Percentiles rank a stretch among this genome's conserved stretches.
These are phyloP conservation scores for Sclerurus mexicanus DNA, from an alignment of 2,113 vertebrate species.

Conservation along the genomic window DNA sequence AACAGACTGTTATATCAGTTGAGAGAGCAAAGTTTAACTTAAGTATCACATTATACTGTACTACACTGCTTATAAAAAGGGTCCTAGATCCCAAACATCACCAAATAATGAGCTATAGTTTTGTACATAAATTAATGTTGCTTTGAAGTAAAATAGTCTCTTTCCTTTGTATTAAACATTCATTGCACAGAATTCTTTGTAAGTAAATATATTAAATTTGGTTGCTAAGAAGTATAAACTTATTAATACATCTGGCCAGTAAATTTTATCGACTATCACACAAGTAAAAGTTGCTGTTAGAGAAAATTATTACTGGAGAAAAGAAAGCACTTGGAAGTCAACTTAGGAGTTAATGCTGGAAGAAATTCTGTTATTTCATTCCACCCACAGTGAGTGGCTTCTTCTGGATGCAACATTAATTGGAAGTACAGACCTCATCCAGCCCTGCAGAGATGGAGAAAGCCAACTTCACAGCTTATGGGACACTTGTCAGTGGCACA, in stretches of 20 bases:
- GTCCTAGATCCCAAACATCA: conserved; percentile 16
- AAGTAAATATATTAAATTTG: conserved; percentile 72
- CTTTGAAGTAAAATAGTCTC: conserved; percentile 65
- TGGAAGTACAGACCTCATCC: conserved; percentile 35
- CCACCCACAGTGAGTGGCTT: neutral
- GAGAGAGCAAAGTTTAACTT: conserved; percentile 29
- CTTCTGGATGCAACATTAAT: conserved; percentile 45
- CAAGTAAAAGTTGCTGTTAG: conserved; percentile 3
- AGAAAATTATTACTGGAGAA: conserved; percentile 42
- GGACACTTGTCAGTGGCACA: neutral
- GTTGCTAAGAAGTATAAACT: conserved; percentile 66
- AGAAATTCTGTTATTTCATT: neutral
- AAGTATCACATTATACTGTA: conserved; percentile 36
- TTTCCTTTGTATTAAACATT: conserved; percentile 58
- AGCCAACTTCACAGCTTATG: neutral
- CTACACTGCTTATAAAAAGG: conserved; percentile 51
- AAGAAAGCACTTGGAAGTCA: conserved; percentile 48
- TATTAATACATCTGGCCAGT: conserved; percentile 43
- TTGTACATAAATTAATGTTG: conserved; percentile 64
- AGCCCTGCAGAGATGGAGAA: conserved; percentile 17
- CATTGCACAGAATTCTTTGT: conserved; percentile 61
- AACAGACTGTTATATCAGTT: conserved; percentile 8
- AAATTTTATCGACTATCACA: conserved; percentile 22
- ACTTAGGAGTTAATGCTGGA: conserved; percentile 21
- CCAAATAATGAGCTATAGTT: conserved; percentile 38